Base-by-base conservation (phyloP, 2,888 invertebrate genomes). In the Subacronicta megacephala region DNA sequence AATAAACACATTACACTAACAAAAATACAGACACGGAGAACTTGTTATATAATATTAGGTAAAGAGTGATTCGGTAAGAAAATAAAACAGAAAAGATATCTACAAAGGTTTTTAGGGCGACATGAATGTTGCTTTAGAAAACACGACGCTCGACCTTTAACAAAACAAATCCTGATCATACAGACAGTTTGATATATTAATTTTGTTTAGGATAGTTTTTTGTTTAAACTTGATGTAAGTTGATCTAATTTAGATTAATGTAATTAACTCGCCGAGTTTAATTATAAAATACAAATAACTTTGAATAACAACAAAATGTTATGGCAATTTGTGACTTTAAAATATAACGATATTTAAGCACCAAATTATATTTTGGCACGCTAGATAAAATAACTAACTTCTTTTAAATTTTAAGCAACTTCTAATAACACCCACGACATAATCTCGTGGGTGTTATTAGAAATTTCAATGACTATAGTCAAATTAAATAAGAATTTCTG, bases 191-290 rank as follows among this genome's bases (percentile, higher is more conserved):
- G 47, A 57, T 67, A 65, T 49, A 62, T 52, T 68, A 62, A 62
- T 68, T 56, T 62, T 66, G 47, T 67, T 62, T 29, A 62, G 47
- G 57, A 57, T 62, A 57, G 62, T 62, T n/a, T 62, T 61, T 62
- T 52, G 68, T 52, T 68, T 37, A 38, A 67, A 26, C 36, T 49
- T 51, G 31, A 65, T 35, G 44, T 45, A 62, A 62, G 57, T 66
- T 49, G 65, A 65, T 62, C 68, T 67, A 67, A 65, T 65, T 65
- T 62, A 65, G 65, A 65, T 65, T 62, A 65, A 62, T 68, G 57
- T 67, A 62, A 67, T 57, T 62, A 67, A 62, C 68, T 62, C 47
- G 16, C 47, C 40, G 46, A 68, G 62, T 47, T 65, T 67, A 56
- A 67, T 65, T 67, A 67, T 57, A 42, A 62, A 67, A 67, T 41